Base-by-base conservation (phyloP, 2,113 vertebrate species). In the Eublepharis macularius region DNA sequence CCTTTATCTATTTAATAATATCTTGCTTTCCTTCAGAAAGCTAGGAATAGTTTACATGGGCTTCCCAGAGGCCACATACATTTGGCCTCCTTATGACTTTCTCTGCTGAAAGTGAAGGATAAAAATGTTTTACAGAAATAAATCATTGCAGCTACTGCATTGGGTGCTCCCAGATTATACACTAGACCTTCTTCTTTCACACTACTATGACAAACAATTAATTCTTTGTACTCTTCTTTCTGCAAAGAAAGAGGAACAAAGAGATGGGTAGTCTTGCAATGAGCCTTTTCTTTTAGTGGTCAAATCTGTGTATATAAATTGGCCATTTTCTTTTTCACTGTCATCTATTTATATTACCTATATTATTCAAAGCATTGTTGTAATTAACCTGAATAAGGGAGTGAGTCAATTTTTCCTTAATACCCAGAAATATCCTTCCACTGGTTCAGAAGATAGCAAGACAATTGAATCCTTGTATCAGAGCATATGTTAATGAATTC, bases 311-410 rank as follows among this genome's bases (percentile, higher is more conserved):
- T 76, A 1, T 49, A 82, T 87, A 90, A 92, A 84, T 88, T 91
- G 87, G 72, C 82, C 80, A 87, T 68, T 88, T 90, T 91, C 51
- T 49, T 88, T 81, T 70, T 91, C 76, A 16, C 8, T 81, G 66
- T 90, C 78, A 86, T 77, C 34, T 86, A 26, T 88, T 93, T 81
- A 49, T 89, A 84, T 83, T 77, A 81, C 47, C 73, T 90, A 6
- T 76, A 89, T 84, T 93, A 75, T 87, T 92, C 47, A 88, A 89
- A 54, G 29, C 81, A 51, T 81, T 92, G 91, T 91, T 77, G 60
- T 90, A 90, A 93, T 91, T 94, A 93, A 92, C 43, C 5, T 51
- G 68, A 91, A 93, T 87, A 92, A 87, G 88, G 2, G 80, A 91
- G 86, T 86, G 68, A 93, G 79, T 92, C 72, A 87, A 70, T 81